Conservation (phyloP, 2,113 vertebrate species). For the Tautogolabrus adspersus region DNA sequence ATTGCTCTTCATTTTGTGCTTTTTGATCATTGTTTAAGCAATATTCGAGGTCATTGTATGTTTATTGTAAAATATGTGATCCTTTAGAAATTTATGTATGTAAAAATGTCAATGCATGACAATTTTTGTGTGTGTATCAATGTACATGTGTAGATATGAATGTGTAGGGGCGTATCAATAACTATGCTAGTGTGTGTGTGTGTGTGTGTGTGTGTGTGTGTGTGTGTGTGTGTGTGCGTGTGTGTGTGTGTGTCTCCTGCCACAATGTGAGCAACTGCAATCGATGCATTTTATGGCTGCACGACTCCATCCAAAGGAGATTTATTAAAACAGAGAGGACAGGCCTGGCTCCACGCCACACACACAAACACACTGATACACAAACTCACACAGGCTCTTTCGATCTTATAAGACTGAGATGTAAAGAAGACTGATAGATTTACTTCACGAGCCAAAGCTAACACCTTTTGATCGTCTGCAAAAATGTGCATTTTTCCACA, state of each 20-base stretch:
- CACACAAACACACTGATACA: constrained; percentile 60
- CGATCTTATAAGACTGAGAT: constrained; percentile 80
- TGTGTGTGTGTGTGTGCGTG: constrained; percentile 33
- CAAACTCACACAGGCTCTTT: constrained; percentile 69
- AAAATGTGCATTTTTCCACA: constrained; percentile 8
- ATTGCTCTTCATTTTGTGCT: too few species aligned
- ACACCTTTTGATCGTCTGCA: constrained; percentile 2
- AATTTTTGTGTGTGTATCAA: constrained; percentile 18
- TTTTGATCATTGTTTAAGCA: too few species aligned
- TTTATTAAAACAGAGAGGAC: constrained; percentile 82
- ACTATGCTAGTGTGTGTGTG: constrained; percentile 18
- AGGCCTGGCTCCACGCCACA: constrained; percentile 63
- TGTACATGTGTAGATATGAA: constrained; percentile 19
- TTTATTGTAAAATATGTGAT: background rate
- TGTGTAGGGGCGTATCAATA: constrained; percentile 30
- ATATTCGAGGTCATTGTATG: too few species aligned
- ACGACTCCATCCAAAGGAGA: constrained; percentile 77
- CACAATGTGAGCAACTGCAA: constrained; percentile 77
- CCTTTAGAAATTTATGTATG: background rate
- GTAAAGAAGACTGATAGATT: constrained; percentile 11
- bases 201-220: constrained; percentile 56
- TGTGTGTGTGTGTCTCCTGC: constrained; percentile 46
- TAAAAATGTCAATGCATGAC: constrained; percentile 9
- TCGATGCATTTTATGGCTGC: constrained; percentile 81
- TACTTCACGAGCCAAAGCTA: constrained; percentile 12